Conservation (phyloP, 1,140 invertebrate species). For the Probaryconus sp. region DNA sequence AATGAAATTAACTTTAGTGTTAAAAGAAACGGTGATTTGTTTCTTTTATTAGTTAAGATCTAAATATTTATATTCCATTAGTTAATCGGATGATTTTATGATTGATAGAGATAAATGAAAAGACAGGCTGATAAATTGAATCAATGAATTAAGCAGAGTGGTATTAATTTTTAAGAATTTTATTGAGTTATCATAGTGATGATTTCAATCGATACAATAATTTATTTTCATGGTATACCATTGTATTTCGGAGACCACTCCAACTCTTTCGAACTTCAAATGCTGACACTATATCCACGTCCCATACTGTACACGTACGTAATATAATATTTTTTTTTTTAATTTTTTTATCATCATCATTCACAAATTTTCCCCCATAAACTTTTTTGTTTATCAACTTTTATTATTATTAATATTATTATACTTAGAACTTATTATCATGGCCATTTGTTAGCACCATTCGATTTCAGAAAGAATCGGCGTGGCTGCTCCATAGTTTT, state of each 20-base stretch:
- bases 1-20: too few relatives aligned
- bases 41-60: too few relatives aligned
- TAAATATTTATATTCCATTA: too few relatives aligned
- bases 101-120: too few relatives aligned
- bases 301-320: slow-evolving; percentile 17
- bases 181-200: slow-evolving; percentile 78
- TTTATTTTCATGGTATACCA: slow-evolving; percentile 76
- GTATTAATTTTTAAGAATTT: slow-evolving; percentile 72
- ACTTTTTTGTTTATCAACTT: too few relatives aligned
- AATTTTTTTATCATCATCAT: slow-evolving; percentile 7
- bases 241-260: slow-evolving; percentile 70
- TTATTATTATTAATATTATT: too few relatives aligned
- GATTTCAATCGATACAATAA: slow-evolving; percentile 77
- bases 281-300: slow-evolving; percentile 29
- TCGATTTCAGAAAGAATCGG: slow-evolving; percentile 52
- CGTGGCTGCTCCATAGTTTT: slow-evolving; percentile 35
- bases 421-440: slow-evolving; percentile 22
- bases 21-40: too few relatives aligned
- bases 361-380: too few relatives aligned
- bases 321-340: slow-evolving; percentile 30
- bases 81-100: too few relatives aligned
- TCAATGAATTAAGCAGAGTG: neutral
- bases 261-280: slow-evolving; percentile 63
- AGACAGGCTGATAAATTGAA: too few relatives aligned
- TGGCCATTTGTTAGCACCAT: slow-evolving; percentile 41